Evolutionary conservation across 2,888 invertebrate species (phyloP), one percentile per base, ranked within the genome.

Genomic region (Dynastes tityus): DNA sequence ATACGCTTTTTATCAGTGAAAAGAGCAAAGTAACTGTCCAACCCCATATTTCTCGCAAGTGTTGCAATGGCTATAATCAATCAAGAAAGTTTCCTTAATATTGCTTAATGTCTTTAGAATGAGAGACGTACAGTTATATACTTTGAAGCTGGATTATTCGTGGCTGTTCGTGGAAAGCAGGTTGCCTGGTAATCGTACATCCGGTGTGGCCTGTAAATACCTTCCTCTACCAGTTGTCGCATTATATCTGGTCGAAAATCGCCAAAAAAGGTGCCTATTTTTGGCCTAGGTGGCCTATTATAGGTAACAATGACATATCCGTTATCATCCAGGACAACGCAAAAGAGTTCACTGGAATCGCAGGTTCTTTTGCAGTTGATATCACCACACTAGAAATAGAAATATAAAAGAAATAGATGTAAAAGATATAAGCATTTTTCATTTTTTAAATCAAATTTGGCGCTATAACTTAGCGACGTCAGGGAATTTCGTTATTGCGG

Each of bases 151-250:
- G 87, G 86, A 83, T 85, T 95, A 16, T 91, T 90, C 3, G 91
- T 91, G 80, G 91, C 91, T 82, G 91, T 93, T 40, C 91, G 91
- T 81, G 94, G 92, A 84, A 96, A 95, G 88, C 97, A 97, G 11
- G 97, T 94, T 0, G 95, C 96, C 88, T 97, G 97, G 87, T 97
- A 97, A 88, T 97, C 97, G 83, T 94, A 94, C 79, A 97, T 92
- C 76, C 92, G 91, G 22, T 96, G 93, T 74, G 92, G 91, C 83
- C 92, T 94, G 88, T 93, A 97, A 58, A 97, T 93, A 9, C 93
- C 93, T 78, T 95, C 95, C 74, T 93, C 92, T 0, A 97, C 91
- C 75, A 96, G 88, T 83, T 91, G 92, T 79, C 91, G 90, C 95
- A 97, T 96, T 29, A 97, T 92, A 58, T 94, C 93, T 0, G 87